A percentile compares a stretch with the other conserved stretches of the same genome.
phyloP scores from a whole-genome alignment of 2,888 invertebrate genomes.

The Lottia scabra region DNA sequence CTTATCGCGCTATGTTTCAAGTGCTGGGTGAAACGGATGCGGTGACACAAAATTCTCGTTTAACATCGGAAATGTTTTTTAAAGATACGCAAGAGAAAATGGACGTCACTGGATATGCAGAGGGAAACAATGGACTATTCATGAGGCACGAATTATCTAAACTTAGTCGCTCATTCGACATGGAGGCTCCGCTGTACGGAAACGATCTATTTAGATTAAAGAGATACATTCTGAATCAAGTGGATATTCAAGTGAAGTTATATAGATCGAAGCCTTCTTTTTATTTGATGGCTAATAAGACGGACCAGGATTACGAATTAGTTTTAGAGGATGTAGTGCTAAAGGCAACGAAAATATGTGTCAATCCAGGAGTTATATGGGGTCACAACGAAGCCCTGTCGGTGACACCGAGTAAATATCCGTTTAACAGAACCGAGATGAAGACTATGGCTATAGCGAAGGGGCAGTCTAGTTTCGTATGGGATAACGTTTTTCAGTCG shows the following conservation, averaged over 20 bases:
- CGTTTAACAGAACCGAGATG: no score
- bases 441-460: no score
- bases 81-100: no score
- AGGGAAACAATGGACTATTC: conserved; percentile 3
- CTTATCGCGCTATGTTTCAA: no score
- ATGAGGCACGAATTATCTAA: conserved; percentile 14
- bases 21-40: no score
- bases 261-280: conserved; percentile 17
- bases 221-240: conserved; percentile 22
- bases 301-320: conserved; percentile 1
- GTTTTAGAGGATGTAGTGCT: conserved; percentile 4
- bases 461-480: no score
- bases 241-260: conserved; percentile 16
- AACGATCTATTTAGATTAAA: conserved; percentile 22
- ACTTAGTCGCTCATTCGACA: conserved; percentile 16
- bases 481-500: no score
- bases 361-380: conserved; percentile 31
- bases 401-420: no score
- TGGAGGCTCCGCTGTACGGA: conserved; percentile 15
- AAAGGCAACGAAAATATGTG: not conserved
- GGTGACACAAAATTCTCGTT: no score
- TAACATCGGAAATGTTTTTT: no score
- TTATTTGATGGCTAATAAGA: conserved; percentile 12
- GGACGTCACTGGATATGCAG: no score
- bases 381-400: conserved; percentile 19